These are phyloP conservation scores for Meteorus sp. DNA, from an alignment of 1,140 invertebrate genomes.

Conservation along the genomic window DNA sequence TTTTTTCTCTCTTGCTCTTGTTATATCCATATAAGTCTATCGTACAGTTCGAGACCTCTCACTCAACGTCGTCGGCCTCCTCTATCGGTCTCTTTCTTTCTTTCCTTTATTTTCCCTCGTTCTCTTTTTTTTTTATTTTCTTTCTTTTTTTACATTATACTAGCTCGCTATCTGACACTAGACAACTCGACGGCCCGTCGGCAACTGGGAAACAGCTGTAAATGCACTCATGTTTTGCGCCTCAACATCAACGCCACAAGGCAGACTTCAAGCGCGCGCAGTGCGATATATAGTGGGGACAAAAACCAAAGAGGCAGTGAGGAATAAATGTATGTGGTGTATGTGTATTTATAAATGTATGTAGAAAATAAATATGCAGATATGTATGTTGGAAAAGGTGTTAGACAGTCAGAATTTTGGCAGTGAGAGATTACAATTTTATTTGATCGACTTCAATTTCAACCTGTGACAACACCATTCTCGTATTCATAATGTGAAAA, in stretches of 20 bases:
- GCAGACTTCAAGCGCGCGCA: background rate
- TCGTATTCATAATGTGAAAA: too few species aligned
- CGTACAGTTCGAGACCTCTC: too few species aligned
- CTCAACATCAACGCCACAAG: slow-evolving; percentile 11
- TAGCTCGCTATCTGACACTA: slow-evolving; percentile 5
- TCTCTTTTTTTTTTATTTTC: background rate
- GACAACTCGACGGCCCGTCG: slow-evolving; percentile 34
- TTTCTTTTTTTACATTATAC: slow-evolving; percentile 3
- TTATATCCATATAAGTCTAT: too few species aligned
- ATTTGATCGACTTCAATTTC: too few species aligned
- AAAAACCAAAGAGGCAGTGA: background rate
- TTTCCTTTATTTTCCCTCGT: background rate
- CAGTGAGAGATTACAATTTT: too few species aligned
- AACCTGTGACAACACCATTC: too few species aligned
- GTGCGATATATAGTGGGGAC: slow-evolving; percentile 2
- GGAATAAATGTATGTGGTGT: too few species aligned
- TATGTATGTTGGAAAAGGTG: too few species aligned
- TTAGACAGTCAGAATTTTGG: too few species aligned
- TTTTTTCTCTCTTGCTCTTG: slow-evolving; percentile 1
- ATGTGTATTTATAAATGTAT: too few species aligned
- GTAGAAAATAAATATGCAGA: too few species aligned
- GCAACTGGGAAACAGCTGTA: slow-evolving; percentile 47
- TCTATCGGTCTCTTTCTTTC: background rate
- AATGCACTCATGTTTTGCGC: slow-evolving; percentile 41
- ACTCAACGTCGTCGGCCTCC: too few species aligned